Evolutionary conservation across 1,140 invertebrate species (phyloP), one percentile per base, ranked within the genome.

Genomic region (Diploscapter pachys): DNA sequence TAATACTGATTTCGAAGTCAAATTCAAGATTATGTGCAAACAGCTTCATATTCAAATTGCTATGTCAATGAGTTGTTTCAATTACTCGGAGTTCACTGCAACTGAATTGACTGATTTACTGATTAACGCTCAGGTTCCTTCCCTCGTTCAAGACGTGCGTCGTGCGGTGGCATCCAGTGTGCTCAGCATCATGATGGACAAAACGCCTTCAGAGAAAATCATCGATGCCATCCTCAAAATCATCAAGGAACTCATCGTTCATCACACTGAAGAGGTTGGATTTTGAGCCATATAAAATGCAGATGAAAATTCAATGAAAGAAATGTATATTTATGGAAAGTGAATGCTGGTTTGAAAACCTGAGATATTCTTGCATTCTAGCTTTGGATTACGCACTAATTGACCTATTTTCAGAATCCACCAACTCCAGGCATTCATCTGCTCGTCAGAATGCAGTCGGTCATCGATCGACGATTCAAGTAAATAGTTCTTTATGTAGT

Each of bases 161-260:
- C 8, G 66, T 48, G 48, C 50, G 11, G 56, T 69, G 13, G 31
- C 53, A 6, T 6, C 8, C 3, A 51, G 54, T 8, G 56, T 69
- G n/a, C 13, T 74, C 4, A 3, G 51, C 3, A 56, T 59, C 57
- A 11, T 74, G 3, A 74, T 74, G 4, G 11, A 49, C n/a, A 74
- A 69, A 57, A 57, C 73, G 6, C 9, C 6, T 31, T 54, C 50
- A 9, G 73, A 74, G 4, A 74, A 69, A 48, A 48, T 74, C 3
- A 11, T 74, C 57, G 52, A 68, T 9, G 11, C 6, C 9, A 52
- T 68, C 9, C 8, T 68, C 49, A 68, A 53, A 9, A 68, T 68
- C 5, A 68, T 55, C 48, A 52, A 52, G 11, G 66, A 51, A 11
- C 5, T 68, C 50, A 9, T 68, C 52, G 50, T 53, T 55, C 11